Evolutionary conservation across 2,113 vertebrate genomes (phyloP), one percentile per base, ranked within the genome.

Genomic region (Nettapus auritus): DNA sequence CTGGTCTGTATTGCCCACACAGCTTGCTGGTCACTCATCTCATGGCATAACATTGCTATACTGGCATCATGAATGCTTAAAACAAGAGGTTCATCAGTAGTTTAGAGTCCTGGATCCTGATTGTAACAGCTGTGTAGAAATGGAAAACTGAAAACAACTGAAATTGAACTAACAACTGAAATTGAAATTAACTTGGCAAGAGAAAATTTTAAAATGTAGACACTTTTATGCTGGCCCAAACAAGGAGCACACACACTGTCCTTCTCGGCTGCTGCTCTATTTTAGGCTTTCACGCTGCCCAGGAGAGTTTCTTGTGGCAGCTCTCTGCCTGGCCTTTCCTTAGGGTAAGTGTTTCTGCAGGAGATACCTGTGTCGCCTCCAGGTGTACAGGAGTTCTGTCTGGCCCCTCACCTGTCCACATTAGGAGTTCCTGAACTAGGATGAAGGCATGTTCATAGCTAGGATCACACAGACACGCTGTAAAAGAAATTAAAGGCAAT

Each of bases 241-340:
- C 20, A 34, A 81, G 60, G 16, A 0, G 0, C 10, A 22, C 15
- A 9, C 0, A 0, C 0, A 3, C 52, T 64, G 60, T 75, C 34
- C 71, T 70, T 91, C 75, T 20, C 68, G 67, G 68, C 29, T 91
- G 81, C 44, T 14, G 8, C 53, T 79, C 44, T 80, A 16, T 11
- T 86, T 81, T 68, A 53, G 73, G 52, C 13, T 86, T 33, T 78
- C 3, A 0, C 33, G 17, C 38, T 70, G 46, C 79, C 64, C 82
- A 64, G 20, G 21, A 57, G 38, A 77, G 38, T 3, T 78, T 33
- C 44, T 33, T 11, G 8, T 13, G 29, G 28, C 46, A 38, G 22
- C 21, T 50, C 11, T 33, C 29, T 36, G n/a, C 59, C 46, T 34
- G 48, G 52, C 33, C 20, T 89, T 13, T 77, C 50, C 13, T 1